Conservation (phyloP, 2,113 vertebrate species). For the Noturus placidus region DNA sequence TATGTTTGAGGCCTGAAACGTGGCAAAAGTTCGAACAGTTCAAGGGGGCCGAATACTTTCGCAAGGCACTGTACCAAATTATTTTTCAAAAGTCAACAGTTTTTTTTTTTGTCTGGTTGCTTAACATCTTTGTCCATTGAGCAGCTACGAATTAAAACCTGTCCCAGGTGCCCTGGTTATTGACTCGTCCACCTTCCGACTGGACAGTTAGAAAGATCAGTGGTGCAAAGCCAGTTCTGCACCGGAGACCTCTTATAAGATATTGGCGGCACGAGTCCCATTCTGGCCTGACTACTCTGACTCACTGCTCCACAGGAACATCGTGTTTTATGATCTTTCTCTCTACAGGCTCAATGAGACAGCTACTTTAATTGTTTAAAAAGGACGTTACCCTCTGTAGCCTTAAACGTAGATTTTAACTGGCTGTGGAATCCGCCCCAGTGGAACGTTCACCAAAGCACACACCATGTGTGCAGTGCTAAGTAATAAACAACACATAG, state of each 20-base stretch:
- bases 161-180: neutral
- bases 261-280: neutral
- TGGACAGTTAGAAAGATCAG: neutral
- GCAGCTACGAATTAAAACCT: neutral
- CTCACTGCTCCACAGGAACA: neutral
- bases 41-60: too few species aligned
- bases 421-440: neutral
- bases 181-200: neutral
- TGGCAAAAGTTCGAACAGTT: too few species aligned
- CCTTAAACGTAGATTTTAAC: neutral
- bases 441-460: neutral
- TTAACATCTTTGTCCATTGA: neutral
- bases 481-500: constrained; percentile 4
- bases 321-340: neutral
- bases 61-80: too few species aligned
- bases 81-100: neutral
- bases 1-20: too few species aligned
- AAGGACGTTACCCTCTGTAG: neutral
- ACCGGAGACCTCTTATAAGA: neutral
- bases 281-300: neutral
- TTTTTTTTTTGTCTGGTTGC: neutral
- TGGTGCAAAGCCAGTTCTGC: neutral
- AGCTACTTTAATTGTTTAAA: neutral
- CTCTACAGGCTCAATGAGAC: neutral
- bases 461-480: neutral